Evolutionary conservation across 2,888 invertebrate species (phyloP), one percentile per base, ranked within the genome.

Genomic region (Orchestes rusci): DNA sequence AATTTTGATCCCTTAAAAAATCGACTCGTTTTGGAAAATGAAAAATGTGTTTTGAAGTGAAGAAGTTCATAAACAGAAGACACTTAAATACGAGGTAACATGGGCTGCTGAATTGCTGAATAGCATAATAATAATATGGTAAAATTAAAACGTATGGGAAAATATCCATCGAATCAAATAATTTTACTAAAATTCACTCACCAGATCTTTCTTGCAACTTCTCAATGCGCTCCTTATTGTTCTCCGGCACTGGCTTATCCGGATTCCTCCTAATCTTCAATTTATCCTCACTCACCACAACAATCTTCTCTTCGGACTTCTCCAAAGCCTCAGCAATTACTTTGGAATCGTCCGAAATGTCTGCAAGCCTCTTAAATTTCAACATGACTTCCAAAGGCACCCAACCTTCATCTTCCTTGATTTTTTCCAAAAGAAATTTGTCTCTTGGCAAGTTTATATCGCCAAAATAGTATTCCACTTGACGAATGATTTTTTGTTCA

Each of bases 361-460:
- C 70, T 0, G 84, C 76, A 16, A 97, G 74, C 16, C 95, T 77
- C 67, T 95, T 93, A 66, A 97, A 99, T 46, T 82, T 91, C 34
- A 87, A 70, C 68, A 99, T 76, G 0, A 86, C 79, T 0, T 83
- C 79, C 33, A 97, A 65, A 0, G 89, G 79, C 15, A 99, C 79
- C 97, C 97, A 92, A 2, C 90, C 96, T 55, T 92, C 87, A 54
- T 92, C 87, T 52, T 87, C 73, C 55, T 80, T 80, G 1, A 87
- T 78, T 69, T 93, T 84, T 49, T 88, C 87, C 16, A 42, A 42
- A n/a, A 99, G 72, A 65, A 96, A 99, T 68, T 88, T 93, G 66
- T 99, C 97, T 47, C 86, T 78, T 1, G 84, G 82, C 39, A 99
- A 73, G 70, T 99, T 99, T 3, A 85, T 76, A 67, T 99, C 91